Conservation (phyloP, 2,113 vertebrate genomes). For the Indicator indicator region DNA sequence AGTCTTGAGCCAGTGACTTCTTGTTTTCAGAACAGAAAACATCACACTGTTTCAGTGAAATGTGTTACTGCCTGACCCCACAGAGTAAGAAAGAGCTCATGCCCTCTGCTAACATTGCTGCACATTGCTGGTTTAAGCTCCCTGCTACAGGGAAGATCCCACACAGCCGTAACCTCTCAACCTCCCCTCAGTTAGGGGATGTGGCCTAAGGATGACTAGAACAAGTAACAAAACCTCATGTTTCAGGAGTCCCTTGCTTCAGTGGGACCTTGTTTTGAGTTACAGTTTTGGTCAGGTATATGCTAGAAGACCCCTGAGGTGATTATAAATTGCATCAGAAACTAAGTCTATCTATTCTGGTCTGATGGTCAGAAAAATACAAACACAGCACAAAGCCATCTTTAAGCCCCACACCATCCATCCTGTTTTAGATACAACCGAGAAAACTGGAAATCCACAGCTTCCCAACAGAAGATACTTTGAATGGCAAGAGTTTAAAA, state of each 20-base stretch:
- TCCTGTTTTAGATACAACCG: neutral
- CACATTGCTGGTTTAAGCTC: neutral
- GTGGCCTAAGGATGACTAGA: fast-evolving
- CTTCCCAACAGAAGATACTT: neutral
- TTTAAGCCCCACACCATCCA: neutral
- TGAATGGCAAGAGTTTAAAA: neutral
- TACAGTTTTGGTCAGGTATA: neutral
- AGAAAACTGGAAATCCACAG: slow-evolving; percentile 4
- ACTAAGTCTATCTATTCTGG: slow-evolving; percentile 37
- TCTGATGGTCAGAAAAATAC: slow-evolving; percentile 29
- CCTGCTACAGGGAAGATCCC: neutral
- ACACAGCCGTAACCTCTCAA: neutral
- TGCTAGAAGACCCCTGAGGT: slow-evolving; percentile 30
- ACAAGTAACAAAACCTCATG: neutral
- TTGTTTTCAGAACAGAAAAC: neutral
- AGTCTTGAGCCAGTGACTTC: neutral
- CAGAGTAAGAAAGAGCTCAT: neutral
- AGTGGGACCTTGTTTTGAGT: neutral
- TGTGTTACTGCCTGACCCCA: neutral
- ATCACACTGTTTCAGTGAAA: neutral
- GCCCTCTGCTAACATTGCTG: neutral
- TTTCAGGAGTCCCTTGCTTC: neutral
- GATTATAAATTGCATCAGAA: neutral
- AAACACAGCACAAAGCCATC: neutral
- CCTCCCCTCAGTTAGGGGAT: neutral